A percentile compares a stretch with the other conserved stretches of the same genome.
phyloP scores from a whole-genome alignment of 2,113 vertebrate genomes.

The Choloepus hoffmanni region DNA sequence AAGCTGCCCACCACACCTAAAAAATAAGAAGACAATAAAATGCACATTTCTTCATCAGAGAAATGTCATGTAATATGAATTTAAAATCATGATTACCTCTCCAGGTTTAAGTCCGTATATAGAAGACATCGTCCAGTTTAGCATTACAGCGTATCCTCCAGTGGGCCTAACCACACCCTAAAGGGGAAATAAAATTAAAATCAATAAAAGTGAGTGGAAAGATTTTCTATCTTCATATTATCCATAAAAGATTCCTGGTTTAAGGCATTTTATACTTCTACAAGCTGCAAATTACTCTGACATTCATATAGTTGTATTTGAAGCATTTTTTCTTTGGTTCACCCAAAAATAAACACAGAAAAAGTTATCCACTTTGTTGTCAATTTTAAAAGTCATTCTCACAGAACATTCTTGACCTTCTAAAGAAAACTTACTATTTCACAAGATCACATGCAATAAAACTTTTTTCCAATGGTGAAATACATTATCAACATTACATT shows the following conservation, averaged over 20 bases:
- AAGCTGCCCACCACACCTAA: constrained; percentile 99
- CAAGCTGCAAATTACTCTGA: background rate
- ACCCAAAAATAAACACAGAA: background rate
- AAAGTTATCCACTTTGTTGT: background rate
- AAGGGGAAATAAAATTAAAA: constrained; percentile 61
- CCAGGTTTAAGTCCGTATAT: constrained; percentile 94
- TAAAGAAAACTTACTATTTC: constrained; percentile 13
- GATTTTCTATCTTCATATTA: background rate
- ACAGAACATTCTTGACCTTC: background rate
- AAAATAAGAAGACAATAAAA: constrained; percentile 73
- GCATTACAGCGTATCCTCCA: constrained; percentile 96
- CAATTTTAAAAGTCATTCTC: background rate
- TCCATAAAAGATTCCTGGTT: background rate
- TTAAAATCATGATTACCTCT: constrained; percentile 90
- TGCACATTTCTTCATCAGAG: background rate
- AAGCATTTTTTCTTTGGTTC: constrained; percentile 28
- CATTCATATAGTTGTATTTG: background rate
- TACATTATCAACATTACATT: background rate
- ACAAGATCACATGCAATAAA: background rate
- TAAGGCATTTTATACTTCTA: background rate
- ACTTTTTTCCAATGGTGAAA: background rate
- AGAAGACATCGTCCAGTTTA: constrained; percentile 98
- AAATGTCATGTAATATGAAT: background rate
- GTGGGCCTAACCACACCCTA: constrained; percentile 96
- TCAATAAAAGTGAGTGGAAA: background rate